Evolutionary conservation across 2,113 vertebrate species (phyloP), one percentile per base, ranked within the genome.

Genomic region (Muscicapa adusta): DNA sequence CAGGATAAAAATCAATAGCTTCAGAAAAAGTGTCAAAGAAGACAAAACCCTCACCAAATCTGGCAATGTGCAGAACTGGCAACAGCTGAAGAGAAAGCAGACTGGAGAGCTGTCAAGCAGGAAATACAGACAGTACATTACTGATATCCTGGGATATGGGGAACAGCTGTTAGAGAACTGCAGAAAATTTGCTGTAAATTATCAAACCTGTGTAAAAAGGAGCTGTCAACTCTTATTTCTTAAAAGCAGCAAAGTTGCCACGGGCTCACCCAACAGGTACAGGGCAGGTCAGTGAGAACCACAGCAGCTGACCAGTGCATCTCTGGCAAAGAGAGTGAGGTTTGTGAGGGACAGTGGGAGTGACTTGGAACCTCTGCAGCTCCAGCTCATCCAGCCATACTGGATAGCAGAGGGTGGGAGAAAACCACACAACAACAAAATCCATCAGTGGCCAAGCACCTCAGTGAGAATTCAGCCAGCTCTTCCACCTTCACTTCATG

Each of bases 141-240:
- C 85, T 29, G 51, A 58, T 56, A 33, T 77, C 33, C 88, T 86
- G 50, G 43, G 88, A 84, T 36, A 85, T 8, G 48, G 9, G 36
- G 14, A 91, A 95, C 53, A 92, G 80, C 91, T 94, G 86, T 18
- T 81, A 26, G 18, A 60, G 65, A 78, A 75, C 84, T 68, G 51
- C 28, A 70, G 40, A 68, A 61, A 61, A 68, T 42, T 74, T 63
- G 68, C 61, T 89, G 40, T 43, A 75, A 92, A 80, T 81, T 71
- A 88, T 28, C 43, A 65, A 65, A 84, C 18, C n/a, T 2, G 2
- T 5, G 18, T 45, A 83, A 66, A 76, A 43, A 61, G 75, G 45
- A 50, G 24, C 26, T 78, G 28, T 26, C 80, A 76, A 25, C 29
- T 60, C 51, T 58, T 8, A 70, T 23, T 90, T 87, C 50, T 67